A percentile compares a stretch with the other conserved stretches of the same genome.
These are phyloP conservation scores for Matsumyia berberina DNA, from an alignment of 2,888 invertebrate genomes.

Conservation along the genomic window DNA sequence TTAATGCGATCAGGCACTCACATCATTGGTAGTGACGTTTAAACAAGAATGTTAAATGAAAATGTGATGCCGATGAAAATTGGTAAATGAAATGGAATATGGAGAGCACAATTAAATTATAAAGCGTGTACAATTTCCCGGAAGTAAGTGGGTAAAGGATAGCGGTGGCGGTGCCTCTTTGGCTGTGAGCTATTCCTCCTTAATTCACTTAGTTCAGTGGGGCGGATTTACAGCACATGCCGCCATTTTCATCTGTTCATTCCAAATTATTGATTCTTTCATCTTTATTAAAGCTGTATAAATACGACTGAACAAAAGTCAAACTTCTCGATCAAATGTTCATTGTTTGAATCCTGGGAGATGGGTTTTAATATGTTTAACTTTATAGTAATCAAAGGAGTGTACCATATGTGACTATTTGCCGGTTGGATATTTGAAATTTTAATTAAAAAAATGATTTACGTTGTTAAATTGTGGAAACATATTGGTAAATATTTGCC, in stretches of 20 bases:
- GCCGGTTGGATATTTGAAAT: slow-evolving; percentile 23
- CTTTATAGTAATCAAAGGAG: background rate
- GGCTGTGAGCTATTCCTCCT: background rate
- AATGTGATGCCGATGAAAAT: slow-evolving; percentile 46
- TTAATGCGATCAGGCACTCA: slow-evolving; percentile 4
- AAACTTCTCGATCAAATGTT: slow-evolving; percentile 24
- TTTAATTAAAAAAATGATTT: slow-evolving; percentile 64
- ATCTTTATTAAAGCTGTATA: slow-evolving; percentile 17
- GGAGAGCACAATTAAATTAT: slow-evolving; percentile 56
- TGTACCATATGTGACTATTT: slow-evolving; percentile 34
- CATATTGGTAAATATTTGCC: slow-evolving; percentile 9
- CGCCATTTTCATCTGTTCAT: slow-evolving; percentile 6
- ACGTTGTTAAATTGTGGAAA: slow-evolving; percentile 23
- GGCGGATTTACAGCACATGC: slow-evolving; percentile 28
- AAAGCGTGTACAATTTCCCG: background rate
- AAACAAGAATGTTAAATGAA: slow-evolving; percentile 41
- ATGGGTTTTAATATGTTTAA: slow-evolving; percentile 32
- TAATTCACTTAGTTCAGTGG: slow-evolving; percentile 51
- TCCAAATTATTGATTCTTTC: slow-evolving; percentile 54
- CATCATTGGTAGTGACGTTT: background rate
- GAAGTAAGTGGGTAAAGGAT: background rate
- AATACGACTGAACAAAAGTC: slow-evolving; percentile 21
- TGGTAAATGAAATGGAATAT: slow-evolving; percentile 53
- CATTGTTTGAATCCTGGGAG: background rate
- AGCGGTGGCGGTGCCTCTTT: background rate